A percentile compares a stretch with the other conserved stretches of the same genome.
Conservation (phyloP, 2,797 vertebrate genomes). For the Melanogrammus aeglefinus region DNA sequence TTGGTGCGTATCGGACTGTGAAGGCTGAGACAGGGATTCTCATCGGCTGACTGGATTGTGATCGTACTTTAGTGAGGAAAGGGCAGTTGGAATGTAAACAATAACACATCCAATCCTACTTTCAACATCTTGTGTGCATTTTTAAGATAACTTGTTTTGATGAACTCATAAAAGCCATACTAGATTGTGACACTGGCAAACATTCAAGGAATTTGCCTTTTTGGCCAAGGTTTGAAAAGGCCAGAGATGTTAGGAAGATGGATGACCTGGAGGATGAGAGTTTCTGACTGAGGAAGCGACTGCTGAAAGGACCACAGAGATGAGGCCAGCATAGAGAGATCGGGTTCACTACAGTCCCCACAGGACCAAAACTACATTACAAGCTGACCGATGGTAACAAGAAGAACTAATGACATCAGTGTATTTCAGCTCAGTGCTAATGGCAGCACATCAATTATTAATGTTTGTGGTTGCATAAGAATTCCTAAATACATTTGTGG, state of each 20-base stretch:
- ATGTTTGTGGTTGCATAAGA: background rate
- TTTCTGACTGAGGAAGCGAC: too few species aligned
- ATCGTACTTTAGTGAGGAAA: too few species aligned
- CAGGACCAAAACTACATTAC: background rate
- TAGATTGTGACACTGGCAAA: background rate
- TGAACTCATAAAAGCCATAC: background rate
- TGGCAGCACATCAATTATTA: slow-evolving; percentile 1
- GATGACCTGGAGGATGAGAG: background rate
- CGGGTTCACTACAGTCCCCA: background rate
- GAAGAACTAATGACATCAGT: background rate
- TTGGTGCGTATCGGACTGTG: background rate
- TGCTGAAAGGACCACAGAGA: background rate
- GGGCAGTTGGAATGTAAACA: too few species aligned
- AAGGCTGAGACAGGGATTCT: background rate
- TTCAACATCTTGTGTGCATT: too few species aligned
- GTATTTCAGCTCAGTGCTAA: background rate
- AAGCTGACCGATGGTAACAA: background rate
- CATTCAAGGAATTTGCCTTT: background rate
- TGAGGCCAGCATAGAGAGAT: background rate
- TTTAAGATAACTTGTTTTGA: background rate
- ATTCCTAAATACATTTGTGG: background rate
- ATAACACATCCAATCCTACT: too few species aligned
- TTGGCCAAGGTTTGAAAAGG: background rate
- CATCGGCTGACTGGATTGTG: background rate
- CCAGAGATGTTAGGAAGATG: too few species aligned